A percentile compares a stretch with the other conserved stretches of the same genome.
These are phyloP conservation scores for Rhinoraja longicauda DNA, from an alignment of 2,797 vertebrate genomes.

Conservation along the genomic window DNA sequence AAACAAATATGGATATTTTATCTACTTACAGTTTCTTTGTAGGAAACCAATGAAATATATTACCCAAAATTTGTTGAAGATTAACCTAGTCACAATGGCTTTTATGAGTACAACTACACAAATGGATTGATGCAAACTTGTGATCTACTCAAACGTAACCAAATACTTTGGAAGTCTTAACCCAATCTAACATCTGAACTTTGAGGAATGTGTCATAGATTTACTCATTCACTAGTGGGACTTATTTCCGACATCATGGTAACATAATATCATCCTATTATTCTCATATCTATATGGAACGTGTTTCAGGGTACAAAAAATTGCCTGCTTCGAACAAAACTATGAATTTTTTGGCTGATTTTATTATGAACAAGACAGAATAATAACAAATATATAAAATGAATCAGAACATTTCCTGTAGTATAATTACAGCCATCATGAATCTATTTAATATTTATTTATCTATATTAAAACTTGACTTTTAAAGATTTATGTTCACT, in stretches of 20 bases:
- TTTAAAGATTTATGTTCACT: neutral
- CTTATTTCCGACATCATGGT: neutral
- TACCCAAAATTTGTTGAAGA: no score
- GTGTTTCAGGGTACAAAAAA: neutral
- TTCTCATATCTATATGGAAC: neutral
- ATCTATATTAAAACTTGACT: neutral
- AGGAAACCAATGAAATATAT: no score
- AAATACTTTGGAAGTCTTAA: neutral
- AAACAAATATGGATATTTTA: no score
- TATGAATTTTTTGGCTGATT: neutral
- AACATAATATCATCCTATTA: neutral
- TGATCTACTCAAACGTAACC: neutral
- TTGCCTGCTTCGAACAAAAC: neutral
- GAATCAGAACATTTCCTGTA: neutral
- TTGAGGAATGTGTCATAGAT: neutral
- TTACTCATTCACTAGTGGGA: neutral
- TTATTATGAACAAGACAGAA: neutral
- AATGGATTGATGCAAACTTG: neutral
- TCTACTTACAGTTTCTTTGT: no score
- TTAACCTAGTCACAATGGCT: neutral
- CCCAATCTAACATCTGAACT: neutral
- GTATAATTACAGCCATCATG: neutral
- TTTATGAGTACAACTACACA: neutral
- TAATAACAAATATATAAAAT: neutral
- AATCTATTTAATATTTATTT: neutral